Evolutionary conservation across 2,113 vertebrate species (phyloP).

Genomic region (Notiomystis cincta): DNA sequence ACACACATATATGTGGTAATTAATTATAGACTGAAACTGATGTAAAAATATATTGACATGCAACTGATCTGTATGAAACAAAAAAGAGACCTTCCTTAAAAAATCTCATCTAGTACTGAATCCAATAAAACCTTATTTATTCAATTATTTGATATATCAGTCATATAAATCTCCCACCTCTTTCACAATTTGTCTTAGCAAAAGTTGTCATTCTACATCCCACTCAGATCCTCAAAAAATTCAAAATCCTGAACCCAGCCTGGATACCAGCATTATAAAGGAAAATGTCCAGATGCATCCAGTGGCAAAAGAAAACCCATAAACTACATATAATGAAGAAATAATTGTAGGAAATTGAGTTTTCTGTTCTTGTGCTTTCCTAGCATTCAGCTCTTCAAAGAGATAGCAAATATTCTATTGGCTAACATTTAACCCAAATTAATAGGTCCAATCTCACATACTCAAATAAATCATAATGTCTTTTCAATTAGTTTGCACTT

Average conservation of each 20-base stretch:
- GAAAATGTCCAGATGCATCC: background rate
- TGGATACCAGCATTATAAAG: background rate
- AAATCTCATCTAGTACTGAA: background rate
- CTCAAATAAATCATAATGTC: conserved; percentile 71
- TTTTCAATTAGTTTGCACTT: conserved; percentile 79
- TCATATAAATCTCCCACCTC: background rate
- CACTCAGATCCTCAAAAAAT: background rate
- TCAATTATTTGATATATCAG: background rate
- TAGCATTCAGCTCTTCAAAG: background rate
- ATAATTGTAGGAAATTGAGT: background rate
- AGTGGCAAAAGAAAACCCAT: background rate
- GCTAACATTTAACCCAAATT: conserved; percentile 66
- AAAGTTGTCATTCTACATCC: background rate
- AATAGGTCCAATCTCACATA: conserved; percentile 27
- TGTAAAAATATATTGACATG: background rate
- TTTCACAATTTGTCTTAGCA: background rate
- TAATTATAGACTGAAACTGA: background rate
- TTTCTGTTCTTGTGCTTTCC: background rate
- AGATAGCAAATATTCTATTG: background rate
- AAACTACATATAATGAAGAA: background rate
- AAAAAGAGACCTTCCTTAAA: background rate
- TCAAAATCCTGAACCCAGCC: background rate
- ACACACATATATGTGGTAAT: background rate
- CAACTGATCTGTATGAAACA: background rate
- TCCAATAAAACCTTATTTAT: background rate